These are phyloP conservation scores for Liparis tanakae DNA, from an alignment of 2,797 vertebrate genomes.

Conservation along the genomic window DNA sequence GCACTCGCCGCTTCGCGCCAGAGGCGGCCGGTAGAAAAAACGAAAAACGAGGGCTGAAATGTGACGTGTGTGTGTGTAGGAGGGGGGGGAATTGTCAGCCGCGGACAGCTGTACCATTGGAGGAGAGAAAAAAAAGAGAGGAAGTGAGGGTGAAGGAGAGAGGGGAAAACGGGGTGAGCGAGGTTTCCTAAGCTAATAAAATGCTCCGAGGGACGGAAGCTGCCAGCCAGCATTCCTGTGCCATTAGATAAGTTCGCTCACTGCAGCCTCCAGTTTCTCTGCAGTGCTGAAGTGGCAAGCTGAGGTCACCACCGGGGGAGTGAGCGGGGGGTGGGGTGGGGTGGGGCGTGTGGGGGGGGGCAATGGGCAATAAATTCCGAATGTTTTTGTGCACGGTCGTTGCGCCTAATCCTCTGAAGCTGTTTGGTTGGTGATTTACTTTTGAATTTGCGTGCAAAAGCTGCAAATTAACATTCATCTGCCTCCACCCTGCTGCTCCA, in stretches of 20 bases:
- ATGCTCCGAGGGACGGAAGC: constrained; percentile 77
- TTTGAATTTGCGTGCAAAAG: constrained; percentile 37
- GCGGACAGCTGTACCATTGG: constrained; percentile 67
- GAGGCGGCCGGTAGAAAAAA: constrained; percentile 65
- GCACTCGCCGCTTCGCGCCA: constrained; percentile 60
- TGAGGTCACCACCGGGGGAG: constrained; percentile 74
- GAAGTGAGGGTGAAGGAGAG: constrained; percentile 71
- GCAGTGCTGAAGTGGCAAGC: constrained; percentile 82
- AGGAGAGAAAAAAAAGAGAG: constrained; percentile 67
- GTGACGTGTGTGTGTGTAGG: constrained; percentile 64
- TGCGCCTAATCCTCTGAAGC: constrained; percentile 57
- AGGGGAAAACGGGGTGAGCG: constrained; percentile 71
- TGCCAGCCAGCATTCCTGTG: constrained; percentile 84
- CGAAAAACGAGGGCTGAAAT: constrained; percentile 73
- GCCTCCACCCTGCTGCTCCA: constrained; percentile 2
- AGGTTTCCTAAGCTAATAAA: constrained; percentile 83
- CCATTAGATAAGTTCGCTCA: constrained; percentile 83
- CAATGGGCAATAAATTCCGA: constrained; percentile 60
- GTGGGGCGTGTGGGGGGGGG: not conserved
- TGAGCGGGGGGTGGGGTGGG: constrained; percentile 17
- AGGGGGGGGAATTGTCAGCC: constrained; percentile 57
- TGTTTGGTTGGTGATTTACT: constrained; percentile 52
- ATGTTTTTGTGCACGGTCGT: constrained; percentile 51
- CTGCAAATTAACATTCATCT: constrained; percentile 31
- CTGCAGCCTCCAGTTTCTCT: constrained; percentile 81